Conservation (phyloP, 2,888 invertebrate genomes). For the Apomyelois bistriatella region DNA sequence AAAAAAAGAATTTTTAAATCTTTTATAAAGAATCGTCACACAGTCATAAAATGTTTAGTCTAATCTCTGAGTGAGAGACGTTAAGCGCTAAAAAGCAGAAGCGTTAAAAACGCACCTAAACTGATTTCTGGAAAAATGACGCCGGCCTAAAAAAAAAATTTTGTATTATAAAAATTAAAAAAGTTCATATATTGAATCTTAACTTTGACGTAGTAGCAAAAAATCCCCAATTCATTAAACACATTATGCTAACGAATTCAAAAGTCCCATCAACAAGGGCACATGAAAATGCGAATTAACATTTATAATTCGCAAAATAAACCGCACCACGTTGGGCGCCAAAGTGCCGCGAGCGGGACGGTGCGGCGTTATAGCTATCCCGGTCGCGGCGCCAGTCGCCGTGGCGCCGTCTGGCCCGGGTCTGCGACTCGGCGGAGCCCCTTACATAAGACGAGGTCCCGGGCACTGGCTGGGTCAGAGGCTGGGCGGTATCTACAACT, state of each 20-base stretch:
- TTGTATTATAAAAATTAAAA: no score
- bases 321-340: conserved; percentile 55
- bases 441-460: conserved; percentile 51
- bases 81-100: no score
- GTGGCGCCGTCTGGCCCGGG: conserved; percentile 72
- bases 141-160: no score
- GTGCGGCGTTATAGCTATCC: conserved; percentile 28
- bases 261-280: not conserved
- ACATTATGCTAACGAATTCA: not conserved
- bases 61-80: no score
- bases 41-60: no score
- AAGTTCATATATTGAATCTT: no score
- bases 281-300: not conserved
- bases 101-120: no score
- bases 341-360: conserved; percentile 34
- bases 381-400: conserved; percentile 73
- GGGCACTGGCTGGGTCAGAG: conserved; percentile 19
- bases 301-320: conserved; percentile 18
- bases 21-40: no score
- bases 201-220: conserved; percentile 23
- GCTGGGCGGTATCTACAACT: conserved; percentile 10
- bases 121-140: no score
- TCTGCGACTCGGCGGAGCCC: conserved; percentile 63
- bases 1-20: no score
- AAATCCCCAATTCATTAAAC: conserved; percentile 6